A percentile compares a stretch with the other conserved stretches of the same genome.
These are phyloP conservation scores for Hemithea aestivaria DNA, from an alignment of 2,888 invertebrate genomes.

Conservation along the genomic window DNA sequence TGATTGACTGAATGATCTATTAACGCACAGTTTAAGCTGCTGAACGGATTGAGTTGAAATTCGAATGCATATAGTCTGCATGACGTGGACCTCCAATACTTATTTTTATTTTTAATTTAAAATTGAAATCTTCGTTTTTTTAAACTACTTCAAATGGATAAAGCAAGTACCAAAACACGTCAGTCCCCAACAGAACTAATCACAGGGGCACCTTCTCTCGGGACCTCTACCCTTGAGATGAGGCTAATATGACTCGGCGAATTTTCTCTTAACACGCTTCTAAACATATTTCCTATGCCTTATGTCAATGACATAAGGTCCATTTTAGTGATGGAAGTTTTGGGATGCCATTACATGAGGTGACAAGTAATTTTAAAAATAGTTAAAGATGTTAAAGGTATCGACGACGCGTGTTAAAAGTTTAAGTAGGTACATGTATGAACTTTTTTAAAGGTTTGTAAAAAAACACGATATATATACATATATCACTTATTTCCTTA, in stretches of 20 bases:
- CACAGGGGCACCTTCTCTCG: constrained; percentile 53
- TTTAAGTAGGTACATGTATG: background rate
- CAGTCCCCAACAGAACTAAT: constrained; percentile 45
- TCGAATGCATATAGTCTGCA: too few relatives aligned
- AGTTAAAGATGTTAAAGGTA: constrained; percentile 17
- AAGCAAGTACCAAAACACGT: constrained; percentile 45
- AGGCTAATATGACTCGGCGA: constrained; percentile 70
- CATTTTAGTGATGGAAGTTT: constrained; percentile 7
- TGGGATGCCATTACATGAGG: constrained; percentile 23
- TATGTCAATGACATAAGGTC: constrained; percentile 12
- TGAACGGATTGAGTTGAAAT: too few relatives aligned
- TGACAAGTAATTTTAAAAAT: constrained; percentile 29
- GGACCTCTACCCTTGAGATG: constrained; percentile 62
- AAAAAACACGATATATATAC: too few relatives aligned
- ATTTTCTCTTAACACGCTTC: constrained; percentile 34
- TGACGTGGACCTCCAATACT: too few relatives aligned
- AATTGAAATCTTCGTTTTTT: too few relatives aligned
- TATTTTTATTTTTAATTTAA: background rate
- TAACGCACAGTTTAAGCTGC: too few relatives aligned
- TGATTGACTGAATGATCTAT: too few relatives aligned
- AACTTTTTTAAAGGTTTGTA: too few relatives aligned
- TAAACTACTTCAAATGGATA: too few relatives aligned
- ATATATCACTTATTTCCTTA: too few relatives aligned
- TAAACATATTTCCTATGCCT: constrained; percentile 2
- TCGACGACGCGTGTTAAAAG: constrained; percentile 14